These are phyloP conservation scores for Cryptus viduatorius DNA, from an alignment of 2,888 invertebrate genomes.

Conservation along the genomic window DNA sequence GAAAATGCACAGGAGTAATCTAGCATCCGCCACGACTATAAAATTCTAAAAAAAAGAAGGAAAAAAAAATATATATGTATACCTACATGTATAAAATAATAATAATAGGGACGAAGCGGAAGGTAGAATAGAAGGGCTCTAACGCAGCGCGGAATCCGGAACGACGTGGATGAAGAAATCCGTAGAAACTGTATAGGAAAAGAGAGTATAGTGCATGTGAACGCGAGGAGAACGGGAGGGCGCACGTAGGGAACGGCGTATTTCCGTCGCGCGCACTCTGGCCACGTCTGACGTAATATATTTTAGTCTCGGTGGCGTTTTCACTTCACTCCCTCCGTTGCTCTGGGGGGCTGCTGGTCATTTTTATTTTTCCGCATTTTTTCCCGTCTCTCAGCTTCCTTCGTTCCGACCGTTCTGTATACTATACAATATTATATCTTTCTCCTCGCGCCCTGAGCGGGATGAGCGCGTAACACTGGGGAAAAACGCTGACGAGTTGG, in stretches of 20 bases:
- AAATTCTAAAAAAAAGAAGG: neutral
- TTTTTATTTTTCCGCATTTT: slow-evolving; percentile 53
- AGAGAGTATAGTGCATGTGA: neutral
- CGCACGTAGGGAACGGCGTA: slow-evolving; percentile 31
- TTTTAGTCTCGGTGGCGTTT: slow-evolving; percentile 61
- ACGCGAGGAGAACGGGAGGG: neutral
- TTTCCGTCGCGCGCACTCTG: slow-evolving; percentile 54
- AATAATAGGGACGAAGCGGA: slow-evolving; percentile 4
- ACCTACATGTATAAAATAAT: neutral
- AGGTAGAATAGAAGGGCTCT: slow-evolving; percentile 8
- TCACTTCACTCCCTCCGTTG: slow-evolving; percentile 46
- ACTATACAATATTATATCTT: slow-evolving; percentile 5
- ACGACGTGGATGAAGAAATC: slow-evolving; percentile 43
- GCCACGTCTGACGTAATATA: slow-evolving; percentile 58
- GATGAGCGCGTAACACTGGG: slow-evolving; percentile 14
- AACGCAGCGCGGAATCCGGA: slow-evolving; percentile 28
- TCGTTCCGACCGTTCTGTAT: neutral
- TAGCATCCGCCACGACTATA: neutral
- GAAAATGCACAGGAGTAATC: neutral
- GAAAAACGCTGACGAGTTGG: slow-evolving; percentile 60
- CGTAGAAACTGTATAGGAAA: slow-evolving; percentile 12
- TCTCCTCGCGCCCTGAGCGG: neutral
- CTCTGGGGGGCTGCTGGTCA: slow-evolving; percentile 23
- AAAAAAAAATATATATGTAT: neutral
- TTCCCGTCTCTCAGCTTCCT: neutral